Base-by-base conservation (phyloP, 2,888 invertebrate species). In the Lithophane leautieri region DNA sequence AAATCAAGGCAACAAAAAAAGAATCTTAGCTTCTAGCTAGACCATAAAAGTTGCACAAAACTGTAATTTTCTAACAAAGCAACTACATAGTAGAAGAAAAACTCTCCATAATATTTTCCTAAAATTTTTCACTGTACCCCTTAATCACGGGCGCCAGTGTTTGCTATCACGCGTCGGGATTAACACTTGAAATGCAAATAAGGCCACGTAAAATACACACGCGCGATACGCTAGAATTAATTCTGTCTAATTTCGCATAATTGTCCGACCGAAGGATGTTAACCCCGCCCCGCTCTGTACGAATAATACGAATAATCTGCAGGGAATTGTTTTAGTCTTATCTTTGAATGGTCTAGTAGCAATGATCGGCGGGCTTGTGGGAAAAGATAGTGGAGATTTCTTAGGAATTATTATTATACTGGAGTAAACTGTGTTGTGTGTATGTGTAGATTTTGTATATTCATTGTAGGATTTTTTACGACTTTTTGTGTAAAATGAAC, bases 171-270 rank as follows among this genome's bases (percentile, higher is more conserved):
- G 77, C 84, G 84, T 78, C 81, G 81, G 81, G 84, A 86, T 86
- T 85, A 84, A 85, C 88, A 89, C 88, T 91, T 87, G 88, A 86
- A 88, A 91, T 91, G 90, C 89, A 89, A 91, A 91, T 88, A 84
- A 78, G 87, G 71, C 75, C 81, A 85, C 77, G 82, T 81, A 77
- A 80, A 81, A 82, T 84, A 85, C 86, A 86, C 82, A 88, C 83
- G 78, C 74, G 86, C 81, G 83, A 88, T 89, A 89, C 81, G 80
- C 79, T 76, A 62, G 86, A 87, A 88, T 90, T 88, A 86, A 88
- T 86, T 85, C 82, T 70, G 75, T 87, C 86, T 90, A 89, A 89
- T 90, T 90, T 89, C 81, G 83, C 86, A 85, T 90, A 86, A 89
- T 87, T 88, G 83, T 86, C 80, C 81, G 74, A 82, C 75, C 74